Evolutionary conservation across 2,797 vertebrate genomes (phyloP).

Genomic region (Podarcis lilfordi): DNA sequence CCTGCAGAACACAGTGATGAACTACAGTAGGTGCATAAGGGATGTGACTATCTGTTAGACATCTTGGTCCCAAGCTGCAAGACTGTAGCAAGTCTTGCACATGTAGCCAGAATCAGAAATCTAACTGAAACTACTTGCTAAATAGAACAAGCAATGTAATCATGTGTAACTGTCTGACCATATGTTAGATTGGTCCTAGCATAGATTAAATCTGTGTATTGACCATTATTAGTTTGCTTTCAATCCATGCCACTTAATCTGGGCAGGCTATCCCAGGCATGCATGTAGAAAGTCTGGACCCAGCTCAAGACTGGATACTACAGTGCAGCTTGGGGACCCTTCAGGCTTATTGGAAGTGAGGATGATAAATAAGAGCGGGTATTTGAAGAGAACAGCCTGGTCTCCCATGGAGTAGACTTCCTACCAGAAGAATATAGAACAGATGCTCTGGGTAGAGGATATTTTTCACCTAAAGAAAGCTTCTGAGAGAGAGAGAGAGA

Average conservation of each 20-base stretch:
- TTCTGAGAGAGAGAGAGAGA: neutral
- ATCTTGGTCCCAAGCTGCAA: too few species aligned
- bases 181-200: neutral
- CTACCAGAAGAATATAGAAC: neutral
- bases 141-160: neutral
- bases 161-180: neutral
- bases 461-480: neutral
- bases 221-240: neutral
- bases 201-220: neutral
- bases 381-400: neutral
- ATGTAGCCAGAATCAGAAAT: neutral
- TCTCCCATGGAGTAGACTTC: neutral
- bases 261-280: neutral
- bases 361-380: neutral
- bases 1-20: too few species aligned
- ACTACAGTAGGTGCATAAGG: too few species aligned
- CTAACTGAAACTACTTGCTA: neutral
- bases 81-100: neutral
- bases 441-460: conserved; percentile 5
- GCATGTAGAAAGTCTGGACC: neutral
- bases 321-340: neutral
- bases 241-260: neutral
- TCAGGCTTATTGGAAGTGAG: conserved; percentile 6
- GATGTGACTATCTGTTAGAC: too few species aligned
- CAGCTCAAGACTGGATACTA: neutral